Evolutionary conservation across 2,888 invertebrate genomes (phyloP), one percentile per base, ranked within the genome.

Genomic region (Coecobrya sp.): DNA sequence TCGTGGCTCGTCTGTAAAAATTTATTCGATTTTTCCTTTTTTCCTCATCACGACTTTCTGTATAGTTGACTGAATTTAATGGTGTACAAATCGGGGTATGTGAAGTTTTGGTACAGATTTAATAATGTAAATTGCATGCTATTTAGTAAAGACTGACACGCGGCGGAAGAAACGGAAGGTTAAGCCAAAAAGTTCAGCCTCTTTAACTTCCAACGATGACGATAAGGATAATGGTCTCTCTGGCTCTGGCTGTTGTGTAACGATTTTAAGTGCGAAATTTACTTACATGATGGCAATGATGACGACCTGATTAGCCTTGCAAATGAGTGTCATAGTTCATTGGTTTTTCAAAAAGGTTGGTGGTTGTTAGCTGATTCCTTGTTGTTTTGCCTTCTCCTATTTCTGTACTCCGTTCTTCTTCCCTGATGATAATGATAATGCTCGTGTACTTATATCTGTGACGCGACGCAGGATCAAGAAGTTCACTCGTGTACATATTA

Each of bases 301-400:
- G 42, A 76, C 81, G 86, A 92, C 70, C 82, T 92, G 91, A 93
- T 93, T 93, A 93, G 90, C 92, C 92, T 90, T 93, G 86, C 92
- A 93, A 93, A 93, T 92, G 92, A 93, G 93, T 94, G 94, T 94
- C 94, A 94, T 93, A 94, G 93, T 93, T 94, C 93, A 94, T 93
- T 93, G 90, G 88, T 79, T 93, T 86, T 81, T 86, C 11, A 73
- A 76, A 76, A 84, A 85, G 76, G 68, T 55, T 86, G 36, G 36
- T 49, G 27, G n/a, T 86, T 70, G 22, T 49, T 81, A 49, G 52
- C 59, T 45, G 45, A 52, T 86, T 86, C 86, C 42, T 86, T 86
- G 85, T 68, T 49, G 45, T 85, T 62, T 79, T 79, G 16, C 22
- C 79, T 59, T 49, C 22, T 10, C 70, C 8, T 25, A 3, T 22